A percentile compares a stretch with the other conserved stretches of the same genome.
Evolutionary conservation across 1,140 invertebrate species (phyloP).

Genomic region (Odontomachus brunneus): DNA sequence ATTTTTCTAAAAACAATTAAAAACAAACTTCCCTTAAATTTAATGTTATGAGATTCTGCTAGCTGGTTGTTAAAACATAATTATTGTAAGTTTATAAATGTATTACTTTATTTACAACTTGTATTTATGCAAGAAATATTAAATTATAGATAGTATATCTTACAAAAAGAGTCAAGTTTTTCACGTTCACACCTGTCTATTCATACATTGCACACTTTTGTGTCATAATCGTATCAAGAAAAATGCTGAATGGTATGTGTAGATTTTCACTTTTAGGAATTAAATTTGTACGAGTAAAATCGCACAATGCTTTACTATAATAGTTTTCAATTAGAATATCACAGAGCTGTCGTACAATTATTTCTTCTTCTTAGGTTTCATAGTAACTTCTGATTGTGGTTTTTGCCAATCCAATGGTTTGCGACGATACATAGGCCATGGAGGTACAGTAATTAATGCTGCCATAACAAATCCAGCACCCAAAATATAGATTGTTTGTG

Average conservation of each 20-base stretch:
- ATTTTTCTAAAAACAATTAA: neutral
- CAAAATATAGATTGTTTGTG: slow-evolving; percentile 97
- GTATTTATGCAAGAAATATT: neutral
- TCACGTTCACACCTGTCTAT: neutral
- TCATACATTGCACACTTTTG: neutral
- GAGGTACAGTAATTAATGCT: slow-evolving; percentile 93
- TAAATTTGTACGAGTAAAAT: neutral
- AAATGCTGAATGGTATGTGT: slow-evolving; percentile 17
- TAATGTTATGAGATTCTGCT: slow-evolving; percentile 1
- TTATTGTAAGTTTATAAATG: slow-evolving; percentile 7
- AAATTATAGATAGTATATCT: neutral
- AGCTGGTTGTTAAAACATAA: neutral
- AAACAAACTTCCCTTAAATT: neutral
- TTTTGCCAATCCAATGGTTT: slow-evolving; percentile 97
- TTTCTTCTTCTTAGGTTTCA: slow-evolving; percentile 83
- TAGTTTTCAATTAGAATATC: slow-evolving; percentile 41
- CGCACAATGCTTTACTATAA: neutral
- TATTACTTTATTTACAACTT: slow-evolving; percentile 14
- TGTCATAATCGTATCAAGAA: slow-evolving; percentile 13
- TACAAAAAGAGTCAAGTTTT: slow-evolving; percentile 22
- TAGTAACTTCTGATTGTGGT: slow-evolving; percentile 82
- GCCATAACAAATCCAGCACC: slow-evolving; percentile 95
- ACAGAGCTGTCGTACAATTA: slow-evolving; percentile 58
- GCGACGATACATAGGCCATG: slow-evolving; percentile 96
- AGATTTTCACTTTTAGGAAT: slow-evolving; percentile 1